A percentile compares a stretch with the other conserved stretches of the same genome.
Conservation (phyloP, 2,888 invertebrate genomes). For the Torymus texanus region DNA sequence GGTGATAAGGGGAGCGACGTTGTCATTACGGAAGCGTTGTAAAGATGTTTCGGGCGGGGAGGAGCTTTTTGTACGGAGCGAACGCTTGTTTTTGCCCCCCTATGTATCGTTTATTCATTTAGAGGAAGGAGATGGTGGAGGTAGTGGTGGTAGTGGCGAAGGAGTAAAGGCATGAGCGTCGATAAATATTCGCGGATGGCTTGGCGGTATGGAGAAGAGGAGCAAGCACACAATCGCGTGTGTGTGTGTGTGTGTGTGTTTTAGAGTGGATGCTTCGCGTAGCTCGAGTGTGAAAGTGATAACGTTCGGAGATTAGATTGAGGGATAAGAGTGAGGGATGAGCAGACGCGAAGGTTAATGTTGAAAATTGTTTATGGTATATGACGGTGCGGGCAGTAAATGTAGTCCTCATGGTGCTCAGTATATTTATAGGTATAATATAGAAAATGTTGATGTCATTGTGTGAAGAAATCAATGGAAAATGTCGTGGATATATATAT, state of each 20-base stretch:
- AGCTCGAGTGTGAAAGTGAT: neutral
- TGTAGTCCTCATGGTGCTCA: too few relatives aligned
- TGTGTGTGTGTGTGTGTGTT: too few relatives aligned
- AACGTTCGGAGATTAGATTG: too few relatives aligned
- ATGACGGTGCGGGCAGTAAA: too few relatives aligned
- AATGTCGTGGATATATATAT: too few relatives aligned
- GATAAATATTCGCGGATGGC: slow-evolving; percentile 26
- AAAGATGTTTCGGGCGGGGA: neutral
- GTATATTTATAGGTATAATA: too few relatives aligned
- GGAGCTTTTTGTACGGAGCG: neutral
- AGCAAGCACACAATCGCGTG: neutral
- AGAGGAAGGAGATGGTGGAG: neutral
- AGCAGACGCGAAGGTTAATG: neutral
- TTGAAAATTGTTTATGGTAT: neutral
- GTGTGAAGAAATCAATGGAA: too few relatives aligned
- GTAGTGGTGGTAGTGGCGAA: too few relatives aligned
- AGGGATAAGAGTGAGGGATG: too few relatives aligned
- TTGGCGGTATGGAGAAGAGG: neutral
- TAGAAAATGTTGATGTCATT: too few relatives aligned
- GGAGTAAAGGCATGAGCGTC: neutral
- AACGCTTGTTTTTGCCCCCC: neutral
- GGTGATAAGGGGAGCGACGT: slow-evolving; percentile 19
- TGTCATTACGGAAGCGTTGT: slow-evolving; percentile 29
- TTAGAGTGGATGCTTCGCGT: neutral
- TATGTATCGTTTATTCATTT: slow-evolving; percentile 47